Percentiles rank a stretch among this genome's conserved stretches.
Conservation (phyloP, 2,797 vertebrate species). For the Micromesistius poutassou region DNA sequence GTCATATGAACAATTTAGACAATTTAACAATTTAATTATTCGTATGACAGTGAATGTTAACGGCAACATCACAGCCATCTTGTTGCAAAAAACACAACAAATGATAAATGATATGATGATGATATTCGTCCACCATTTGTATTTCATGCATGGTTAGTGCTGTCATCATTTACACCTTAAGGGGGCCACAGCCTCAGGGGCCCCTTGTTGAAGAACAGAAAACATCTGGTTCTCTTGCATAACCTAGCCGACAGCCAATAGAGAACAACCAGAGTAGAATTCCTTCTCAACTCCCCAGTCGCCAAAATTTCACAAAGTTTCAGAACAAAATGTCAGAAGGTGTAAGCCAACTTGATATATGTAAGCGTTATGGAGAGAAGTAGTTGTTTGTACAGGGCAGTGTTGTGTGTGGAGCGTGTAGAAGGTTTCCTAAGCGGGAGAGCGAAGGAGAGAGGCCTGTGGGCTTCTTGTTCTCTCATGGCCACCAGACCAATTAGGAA, state of each 20-base stretch:
- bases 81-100: neutral
- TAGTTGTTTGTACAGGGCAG: neutral
- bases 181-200: neutral
- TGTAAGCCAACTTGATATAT: neutral
- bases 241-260: neutral
- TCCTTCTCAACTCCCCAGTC: neutral
- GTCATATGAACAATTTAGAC: neutral
- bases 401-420: neutral
- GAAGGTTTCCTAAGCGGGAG: neutral
- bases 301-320: neutral
- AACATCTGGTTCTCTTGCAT: neutral
- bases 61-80: neutral
- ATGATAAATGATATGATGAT: too few species aligned
- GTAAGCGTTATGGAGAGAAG: neutral
- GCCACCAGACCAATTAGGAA: neutral
- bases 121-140: neutral
- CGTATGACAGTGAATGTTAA: too few species aligned
- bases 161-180: neutral
- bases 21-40: too few species aligned
- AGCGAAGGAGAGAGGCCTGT: neutral
- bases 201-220: neutral
- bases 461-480: neutral
- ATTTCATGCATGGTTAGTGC: neutral
- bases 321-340: neutral
- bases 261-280: neutral